phyloP scores from a whole-genome alignment of 2,888 invertebrate genomes.

The Aleiodes leptofemur region DNA sequence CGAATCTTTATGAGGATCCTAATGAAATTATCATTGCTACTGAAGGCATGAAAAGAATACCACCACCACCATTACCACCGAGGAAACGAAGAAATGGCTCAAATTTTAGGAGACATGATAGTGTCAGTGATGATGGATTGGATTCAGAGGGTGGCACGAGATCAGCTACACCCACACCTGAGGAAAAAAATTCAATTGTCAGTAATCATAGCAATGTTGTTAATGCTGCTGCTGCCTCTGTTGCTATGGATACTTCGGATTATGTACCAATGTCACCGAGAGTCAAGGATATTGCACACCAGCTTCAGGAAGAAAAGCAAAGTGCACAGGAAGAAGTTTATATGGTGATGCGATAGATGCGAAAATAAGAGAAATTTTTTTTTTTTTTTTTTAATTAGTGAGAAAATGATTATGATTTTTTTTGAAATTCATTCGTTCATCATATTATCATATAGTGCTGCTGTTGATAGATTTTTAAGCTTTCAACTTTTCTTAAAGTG shows the following conservation, averaged over 20 bases:
- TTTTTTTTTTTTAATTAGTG: neutral
- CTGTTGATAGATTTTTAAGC: neutral
- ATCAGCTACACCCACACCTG: conserved; percentile 63
- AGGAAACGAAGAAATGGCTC: conserved; percentile 68
- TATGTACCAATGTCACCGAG: conserved; percentile 73
- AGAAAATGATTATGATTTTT: neutral
- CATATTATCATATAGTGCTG: neutral
- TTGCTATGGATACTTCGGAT: conserved; percentile 63
- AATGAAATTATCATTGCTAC: conserved; percentile 70
- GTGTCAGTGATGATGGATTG: conserved; percentile 65
- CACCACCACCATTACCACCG: conserved; percentile 77
- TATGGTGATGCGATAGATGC: conserved; percentile 69
- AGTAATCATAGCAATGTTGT: conserved; percentile 20
- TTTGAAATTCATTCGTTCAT: neutral
- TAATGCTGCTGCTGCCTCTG: neutral
- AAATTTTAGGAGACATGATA: conserved; percentile 60
- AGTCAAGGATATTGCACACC: conserved; percentile 62
- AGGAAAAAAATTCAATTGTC: conserved; percentile 54
- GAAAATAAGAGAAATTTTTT: neutral
- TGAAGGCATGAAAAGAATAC: conserved; percentile 59
- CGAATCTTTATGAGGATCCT: conserved; percentile 72
- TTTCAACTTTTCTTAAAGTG: no score
- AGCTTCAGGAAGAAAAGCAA: conserved; percentile 58
- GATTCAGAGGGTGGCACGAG: conserved; percentile 67
- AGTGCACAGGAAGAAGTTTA: conserved; percentile 67